Base-by-base conservation (phyloP, 2,888 invertebrate species). In the Nineta flava region DNA sequence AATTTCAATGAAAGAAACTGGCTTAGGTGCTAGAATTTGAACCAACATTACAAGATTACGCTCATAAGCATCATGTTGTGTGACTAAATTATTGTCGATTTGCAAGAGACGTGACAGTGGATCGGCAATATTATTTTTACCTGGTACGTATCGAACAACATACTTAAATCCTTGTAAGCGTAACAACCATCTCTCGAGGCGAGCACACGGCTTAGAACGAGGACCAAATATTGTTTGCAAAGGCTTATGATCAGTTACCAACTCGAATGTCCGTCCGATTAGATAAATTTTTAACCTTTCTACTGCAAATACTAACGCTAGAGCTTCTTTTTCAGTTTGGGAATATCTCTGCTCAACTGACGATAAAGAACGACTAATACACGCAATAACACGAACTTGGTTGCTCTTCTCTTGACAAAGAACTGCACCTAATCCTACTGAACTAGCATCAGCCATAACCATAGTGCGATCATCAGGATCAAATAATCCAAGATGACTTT, bases 261-360 rank as follows among this genome's bases (percentile, higher is more conserved):
- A n/a, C n/a, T n/a, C n/a, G n/a, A n/a, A n/a, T n/a, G n/a, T n/a
- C n/a, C n/a, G n/a, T n/a, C n/a, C n/a, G n/a, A n/a, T n/a, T n/a
- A 67, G 26, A 50, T 60, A 66, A n/a, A 58, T 52, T 47, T 62
- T 56, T 53, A 67, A 68, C 49, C 57, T 55, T 46, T 60, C 57
- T 10, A 62, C 58, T 2, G 60, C 63, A 52, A 55, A 66, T 15
- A 64, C 55, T 5, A 65, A 51, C 12, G 59, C 57, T 9, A 63
- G 53, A 2, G 61, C 62, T 53, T 58, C 57, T 44, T 54, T 55
- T 49, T 58, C 58, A 9, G 56, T 55, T 44, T 58, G 58, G 3
- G 53, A 65, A 52, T 59, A 53, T 17, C 51, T 17, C n/a, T 34
- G 48, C 43, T 54, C 50, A 7, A 32, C 32, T 7, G 32, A 7